phyloP scores from a whole-genome alignment of 2,797 vertebrate genomes.

The Molothrus aeneus region DNA sequence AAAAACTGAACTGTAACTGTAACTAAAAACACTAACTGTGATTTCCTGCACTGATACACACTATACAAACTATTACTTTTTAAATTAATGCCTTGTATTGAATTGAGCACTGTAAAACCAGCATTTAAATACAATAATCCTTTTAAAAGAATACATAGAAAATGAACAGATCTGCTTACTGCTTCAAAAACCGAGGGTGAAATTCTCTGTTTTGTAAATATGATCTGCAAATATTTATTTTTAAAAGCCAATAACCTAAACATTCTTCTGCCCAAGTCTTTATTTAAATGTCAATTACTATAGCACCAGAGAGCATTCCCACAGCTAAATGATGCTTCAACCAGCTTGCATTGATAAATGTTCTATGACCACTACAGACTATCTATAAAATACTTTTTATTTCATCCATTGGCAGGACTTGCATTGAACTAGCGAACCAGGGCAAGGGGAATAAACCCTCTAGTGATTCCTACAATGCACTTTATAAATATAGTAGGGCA shows the following conservation, averaged over 20 bases:
- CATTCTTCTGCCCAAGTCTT: not conserved
- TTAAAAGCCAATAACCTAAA: not conserved
- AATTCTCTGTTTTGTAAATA: not conserved
- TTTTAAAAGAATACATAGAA: not conserved
- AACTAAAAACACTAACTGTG: not conserved
- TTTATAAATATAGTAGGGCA: not conserved
- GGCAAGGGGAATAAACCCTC: not conserved
- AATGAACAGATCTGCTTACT: not conserved
- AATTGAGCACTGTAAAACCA: not conserved
- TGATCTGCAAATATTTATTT: not conserved
- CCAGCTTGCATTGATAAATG: not conserved
- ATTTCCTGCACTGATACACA: not conserved
- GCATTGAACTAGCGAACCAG: not conserved
- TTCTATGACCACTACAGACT: not conserved
- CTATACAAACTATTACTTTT: accelerated
- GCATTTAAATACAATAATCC: not conserved
- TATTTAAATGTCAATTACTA: not conserved
- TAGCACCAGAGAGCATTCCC: not conserved
- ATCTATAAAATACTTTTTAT: not conserved
- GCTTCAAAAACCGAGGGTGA: not conserved
- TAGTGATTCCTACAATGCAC: not conserved
- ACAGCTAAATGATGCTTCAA: not conserved
- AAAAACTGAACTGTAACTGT: not conserved
- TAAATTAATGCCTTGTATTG: not conserved
- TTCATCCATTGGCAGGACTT: not conserved